Evolutionary conservation across 2,888 invertebrate species (phyloP).

Genomic region (Apamea crenata): DNA sequence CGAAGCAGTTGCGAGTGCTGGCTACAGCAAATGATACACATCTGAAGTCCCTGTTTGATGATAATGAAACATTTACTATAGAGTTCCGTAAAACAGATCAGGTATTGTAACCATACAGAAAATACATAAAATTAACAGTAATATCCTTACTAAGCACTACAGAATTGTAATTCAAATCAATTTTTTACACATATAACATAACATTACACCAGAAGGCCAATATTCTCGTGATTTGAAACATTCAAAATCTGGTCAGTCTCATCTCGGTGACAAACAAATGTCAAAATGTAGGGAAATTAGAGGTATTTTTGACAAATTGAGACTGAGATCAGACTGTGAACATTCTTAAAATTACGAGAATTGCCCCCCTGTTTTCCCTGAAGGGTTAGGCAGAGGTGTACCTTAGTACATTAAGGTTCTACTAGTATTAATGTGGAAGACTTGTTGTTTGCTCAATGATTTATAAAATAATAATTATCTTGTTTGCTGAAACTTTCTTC

Average conservation of each 20-base stretch:
- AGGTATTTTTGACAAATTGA: no score
- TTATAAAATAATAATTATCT: background rate
- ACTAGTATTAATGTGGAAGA: background rate
- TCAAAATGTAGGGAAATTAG: no score
- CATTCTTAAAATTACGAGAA: no score
- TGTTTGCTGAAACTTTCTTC: background rate
- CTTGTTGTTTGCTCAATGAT: background rate
- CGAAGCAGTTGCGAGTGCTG: conserved; percentile 70
- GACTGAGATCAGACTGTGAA: no score
- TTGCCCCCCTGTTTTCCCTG: background rate
- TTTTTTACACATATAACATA: no score
- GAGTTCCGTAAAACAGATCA: conserved; percentile 2
- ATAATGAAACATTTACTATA: conserved; percentile 42
- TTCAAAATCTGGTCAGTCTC: no score
- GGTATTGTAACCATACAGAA: conserved; percentile 19
- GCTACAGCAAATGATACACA: conserved; percentile 75
- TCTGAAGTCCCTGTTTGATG: conserved; percentile 70
- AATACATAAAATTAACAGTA: background rate
- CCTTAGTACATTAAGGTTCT: background rate
- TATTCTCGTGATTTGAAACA: no score
- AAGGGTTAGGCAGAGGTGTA: background rate
- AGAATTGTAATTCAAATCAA: no score
- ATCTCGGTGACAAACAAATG: no score
- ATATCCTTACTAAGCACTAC: no score
- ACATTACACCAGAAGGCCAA: no score